Conservation (phyloP, 2,888 invertebrate genomes). For the Unio pictorum region DNA sequence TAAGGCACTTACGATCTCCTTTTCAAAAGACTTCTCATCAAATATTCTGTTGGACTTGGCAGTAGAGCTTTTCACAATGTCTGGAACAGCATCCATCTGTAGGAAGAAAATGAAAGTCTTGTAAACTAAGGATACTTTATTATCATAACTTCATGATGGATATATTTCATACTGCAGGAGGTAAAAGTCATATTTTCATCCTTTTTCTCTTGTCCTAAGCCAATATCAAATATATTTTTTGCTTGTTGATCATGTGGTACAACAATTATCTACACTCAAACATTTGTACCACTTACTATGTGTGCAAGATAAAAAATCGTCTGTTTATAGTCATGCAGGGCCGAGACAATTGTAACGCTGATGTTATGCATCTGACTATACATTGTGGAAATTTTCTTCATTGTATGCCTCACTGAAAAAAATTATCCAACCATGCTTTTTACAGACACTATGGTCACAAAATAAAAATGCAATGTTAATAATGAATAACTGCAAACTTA, state of each 20-base stretch:
- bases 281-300: no score
- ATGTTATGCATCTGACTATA: no score
- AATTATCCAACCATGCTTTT: no score
- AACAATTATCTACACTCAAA: no score
- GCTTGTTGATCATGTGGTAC: no score
- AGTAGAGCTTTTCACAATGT: conserved; percentile 62
- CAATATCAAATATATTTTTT: no score
- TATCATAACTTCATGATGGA: not conserved
- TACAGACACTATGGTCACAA: not conserved
- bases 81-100: conserved; percentile 60
- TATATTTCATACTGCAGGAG: not conserved
- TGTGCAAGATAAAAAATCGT: no score
- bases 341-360: no score
- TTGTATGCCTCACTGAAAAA: no score
- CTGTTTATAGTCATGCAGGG: no score
- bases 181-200: not conserved
- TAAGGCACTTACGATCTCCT: conserved; percentile 63
- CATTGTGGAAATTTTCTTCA: no score
- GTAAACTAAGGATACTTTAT: not conserved
- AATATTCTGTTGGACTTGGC: conserved; percentile 68
- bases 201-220: not conserved
- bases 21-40: conserved; percentile 88
- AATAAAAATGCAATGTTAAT: not conserved
- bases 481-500: conserved; percentile 30
- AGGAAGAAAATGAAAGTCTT: conserved; percentile 7